Percentiles rank a stretch among this genome's conserved stretches.
Evolutionary conservation across 2,797 vertebrate genomes (phyloP).

Genomic region (Pristis pectinata): DNA sequence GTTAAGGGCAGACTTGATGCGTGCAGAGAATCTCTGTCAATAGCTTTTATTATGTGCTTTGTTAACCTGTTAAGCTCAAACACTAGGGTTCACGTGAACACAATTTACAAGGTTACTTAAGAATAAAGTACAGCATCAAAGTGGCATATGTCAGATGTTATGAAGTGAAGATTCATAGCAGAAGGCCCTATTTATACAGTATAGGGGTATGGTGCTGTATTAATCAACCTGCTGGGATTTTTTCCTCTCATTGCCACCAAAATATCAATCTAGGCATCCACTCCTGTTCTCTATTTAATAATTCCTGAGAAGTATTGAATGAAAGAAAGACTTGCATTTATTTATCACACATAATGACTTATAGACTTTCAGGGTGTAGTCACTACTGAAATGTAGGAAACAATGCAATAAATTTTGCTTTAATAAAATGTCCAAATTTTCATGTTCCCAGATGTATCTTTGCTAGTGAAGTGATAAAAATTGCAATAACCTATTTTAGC

Average conservation of each 20-base stretch:
- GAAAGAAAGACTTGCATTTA: background rate
- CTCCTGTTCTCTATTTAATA: background rate
- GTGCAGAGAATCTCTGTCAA: background rate
- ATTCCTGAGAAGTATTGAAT: background rate
- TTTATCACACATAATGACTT: background rate
- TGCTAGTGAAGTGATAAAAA: background rate
- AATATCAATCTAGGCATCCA: background rate
- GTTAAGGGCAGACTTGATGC: conserved; percentile 1
- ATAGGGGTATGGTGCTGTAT: background rate
- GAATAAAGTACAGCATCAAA: background rate
- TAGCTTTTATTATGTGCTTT: background rate
- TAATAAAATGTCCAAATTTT: background rate
- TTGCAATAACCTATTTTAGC: background rate
- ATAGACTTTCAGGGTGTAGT: background rate
- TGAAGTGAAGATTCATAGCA: background rate
- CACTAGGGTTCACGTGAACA: background rate
- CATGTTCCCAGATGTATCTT: background rate
- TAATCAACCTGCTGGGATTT: background rate
- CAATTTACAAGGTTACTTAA: conserved; percentile 12
- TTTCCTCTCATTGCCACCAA: background rate
- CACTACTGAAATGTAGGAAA: background rate
- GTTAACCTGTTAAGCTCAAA: conserved; percentile 31
- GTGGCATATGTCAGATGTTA: background rate
- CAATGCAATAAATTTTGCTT: background rate
- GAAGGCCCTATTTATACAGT: background rate